Evolutionary conservation across 2,888 invertebrate species (phyloP).

Genomic region (Liopterus haemorrhoidalis): DNA sequence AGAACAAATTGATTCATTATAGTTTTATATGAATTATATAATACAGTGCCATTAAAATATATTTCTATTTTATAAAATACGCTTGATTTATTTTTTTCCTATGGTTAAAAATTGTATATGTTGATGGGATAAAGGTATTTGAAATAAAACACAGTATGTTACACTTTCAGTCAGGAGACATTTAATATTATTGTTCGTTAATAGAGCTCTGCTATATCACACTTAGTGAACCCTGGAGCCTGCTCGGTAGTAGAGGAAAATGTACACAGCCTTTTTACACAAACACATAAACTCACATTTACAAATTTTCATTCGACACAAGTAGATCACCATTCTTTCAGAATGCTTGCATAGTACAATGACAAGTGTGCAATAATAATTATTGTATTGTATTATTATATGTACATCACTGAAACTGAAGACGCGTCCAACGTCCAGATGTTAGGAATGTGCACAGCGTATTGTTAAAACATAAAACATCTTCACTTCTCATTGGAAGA

Average conservation of each 20-base stretch:
- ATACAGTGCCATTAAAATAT: no score
- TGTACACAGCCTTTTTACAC: conserved; percentile 48
- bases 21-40: no score
- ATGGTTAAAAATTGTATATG: no score
- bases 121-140: no score
- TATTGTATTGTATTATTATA: conserved; percentile 10
- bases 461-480: no score
- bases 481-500: no score
- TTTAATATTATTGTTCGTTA: conserved; percentile 26
- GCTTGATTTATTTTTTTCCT: no score
- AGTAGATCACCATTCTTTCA: conserved; percentile 42
- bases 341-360: conserved; percentile 44
- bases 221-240: conserved; percentile 24
- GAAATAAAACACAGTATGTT: no score
- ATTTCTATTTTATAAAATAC: no score
- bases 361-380: conserved; percentile 23
- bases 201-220: conserved; percentile 37
- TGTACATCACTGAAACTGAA: conserved; percentile 16
- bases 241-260: conserved; percentile 35
- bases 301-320: conserved; percentile 23
- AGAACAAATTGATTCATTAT: no score
- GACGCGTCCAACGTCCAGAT: no score
- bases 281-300: conserved; percentile 40
- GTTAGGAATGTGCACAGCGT: conserved; percentile 41
- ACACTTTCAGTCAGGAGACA: conserved; percentile 24